These are phyloP conservation scores for Craterocephalus amniculus DNA, from an alignment of 2,797 vertebrate genomes.

Conservation along the genomic window DNA sequence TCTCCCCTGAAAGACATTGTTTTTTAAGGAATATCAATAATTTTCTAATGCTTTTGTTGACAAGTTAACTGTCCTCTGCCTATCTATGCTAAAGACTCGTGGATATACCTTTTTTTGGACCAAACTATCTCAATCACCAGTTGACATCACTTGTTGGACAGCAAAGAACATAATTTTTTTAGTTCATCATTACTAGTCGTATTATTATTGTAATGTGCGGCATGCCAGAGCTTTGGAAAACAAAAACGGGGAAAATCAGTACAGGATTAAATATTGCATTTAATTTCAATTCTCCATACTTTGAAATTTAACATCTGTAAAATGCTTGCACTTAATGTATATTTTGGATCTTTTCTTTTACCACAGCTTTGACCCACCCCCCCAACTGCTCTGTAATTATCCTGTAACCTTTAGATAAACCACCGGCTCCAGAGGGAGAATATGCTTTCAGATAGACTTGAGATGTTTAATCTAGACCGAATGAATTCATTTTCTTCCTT, in stretches of 20 bases:
- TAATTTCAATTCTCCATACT: no score
- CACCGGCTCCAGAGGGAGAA: not conserved
- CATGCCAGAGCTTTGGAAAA: no score
- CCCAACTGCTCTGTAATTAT: slow-evolving; percentile 11
- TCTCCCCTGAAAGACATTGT: no score
- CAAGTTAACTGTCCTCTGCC: not conserved
- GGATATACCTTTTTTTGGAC: not conserved
- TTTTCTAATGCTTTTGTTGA: not conserved
- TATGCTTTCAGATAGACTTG: slow-evolving; percentile 26
- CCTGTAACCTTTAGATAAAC: slow-evolving; percentile 8
- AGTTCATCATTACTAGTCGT: no score
- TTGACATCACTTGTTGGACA: not conserved
- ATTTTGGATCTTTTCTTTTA: not conserved
- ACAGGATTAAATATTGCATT: not conserved
- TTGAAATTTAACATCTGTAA: no score
- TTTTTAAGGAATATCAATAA: not conserved
- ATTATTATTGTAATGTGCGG: no score
- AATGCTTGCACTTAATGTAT: not conserved
- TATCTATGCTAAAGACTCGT: not conserved
- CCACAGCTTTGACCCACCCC: not conserved
- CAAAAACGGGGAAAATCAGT: not conserved
- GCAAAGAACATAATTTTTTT: not conserved
- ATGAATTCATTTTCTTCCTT: not conserved
- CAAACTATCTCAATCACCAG: not conserved
- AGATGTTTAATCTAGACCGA: slow-evolving; percentile 22